A percentile compares a stretch with the other conserved stretches of the same genome.
These are phyloP conservation scores for Galago senegalensis DNA, from an alignment of 2,797 vertebrate species.

Conservation along the genomic window DNA sequence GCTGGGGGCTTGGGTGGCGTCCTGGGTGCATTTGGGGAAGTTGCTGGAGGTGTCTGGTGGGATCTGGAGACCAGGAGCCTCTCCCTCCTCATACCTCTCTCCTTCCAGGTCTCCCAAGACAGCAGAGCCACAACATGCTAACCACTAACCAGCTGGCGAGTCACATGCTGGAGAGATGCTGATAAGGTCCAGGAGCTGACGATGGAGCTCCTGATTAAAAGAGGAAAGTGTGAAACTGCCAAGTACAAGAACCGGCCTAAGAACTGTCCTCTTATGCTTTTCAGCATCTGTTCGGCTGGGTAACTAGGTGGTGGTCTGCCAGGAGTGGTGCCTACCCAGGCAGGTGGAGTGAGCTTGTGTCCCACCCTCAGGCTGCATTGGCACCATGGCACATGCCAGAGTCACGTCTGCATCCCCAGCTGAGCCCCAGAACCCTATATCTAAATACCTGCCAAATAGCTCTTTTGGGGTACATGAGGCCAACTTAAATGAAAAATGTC, in stretches of 20 bases:
- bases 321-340: too few species aligned
- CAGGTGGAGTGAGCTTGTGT: rapidly evolving
- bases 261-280: rapidly evolving
- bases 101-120: too few species aligned
- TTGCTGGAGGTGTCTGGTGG: rapidly evolving
- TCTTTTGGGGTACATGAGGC: too few species aligned
- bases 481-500: rapidly evolving
- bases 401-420: background rate
- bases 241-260: background rate
- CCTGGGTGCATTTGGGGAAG: background rate
- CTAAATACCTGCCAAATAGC: rapidly evolving
- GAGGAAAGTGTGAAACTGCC: background rate
- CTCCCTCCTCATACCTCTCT: background rate
- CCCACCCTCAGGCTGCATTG: rapidly evolving
- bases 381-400: background rate
- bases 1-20: background rate
- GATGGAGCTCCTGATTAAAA: rapidly evolving
- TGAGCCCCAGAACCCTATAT: background rate
- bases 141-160: rapidly evolving
- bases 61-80: background rate
- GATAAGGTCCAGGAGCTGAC: rapidly evolving
- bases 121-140: rapidly evolving
- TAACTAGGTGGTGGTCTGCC: rapidly evolving
- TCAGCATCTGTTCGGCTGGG: rapidly evolving
- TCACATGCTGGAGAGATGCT: rapidly evolving